Conservation (phyloP, 53 echinoderm and acorn worm genomes). For the Pentamera pediparva region DNA sequence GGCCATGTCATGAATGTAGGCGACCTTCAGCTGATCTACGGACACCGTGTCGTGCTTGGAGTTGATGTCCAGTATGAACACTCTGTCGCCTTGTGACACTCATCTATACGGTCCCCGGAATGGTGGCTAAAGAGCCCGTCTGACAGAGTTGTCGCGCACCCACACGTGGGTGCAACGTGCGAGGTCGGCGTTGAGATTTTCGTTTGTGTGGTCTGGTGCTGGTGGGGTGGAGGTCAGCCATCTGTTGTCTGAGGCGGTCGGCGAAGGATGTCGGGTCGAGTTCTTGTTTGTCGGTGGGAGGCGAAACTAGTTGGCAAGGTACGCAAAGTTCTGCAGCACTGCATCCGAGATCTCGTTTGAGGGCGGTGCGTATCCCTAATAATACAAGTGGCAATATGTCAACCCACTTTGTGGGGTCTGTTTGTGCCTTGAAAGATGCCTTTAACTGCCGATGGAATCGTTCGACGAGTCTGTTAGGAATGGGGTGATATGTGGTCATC, state of each 20-base stretch:
- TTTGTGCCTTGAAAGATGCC: slow-evolving; percentile 28
- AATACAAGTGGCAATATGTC: slow-evolving; percentile 22
- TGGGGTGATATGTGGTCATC: too few species aligned
- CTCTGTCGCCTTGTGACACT: background rate
- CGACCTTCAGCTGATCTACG: slow-evolving; percentile 40
- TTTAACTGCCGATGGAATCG: slow-evolving; percentile 41
- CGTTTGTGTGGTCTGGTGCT: background rate
- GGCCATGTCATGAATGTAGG: slow-evolving; percentile 29
- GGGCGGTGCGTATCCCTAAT: slow-evolving; percentile 8
- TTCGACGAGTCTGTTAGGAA: too few species aligned
- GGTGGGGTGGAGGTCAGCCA: slow-evolving; percentile 1
- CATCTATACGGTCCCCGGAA: slow-evolving; percentile 18
- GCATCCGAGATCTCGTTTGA: slow-evolving; percentile 18
- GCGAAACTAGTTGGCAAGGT: background rate
- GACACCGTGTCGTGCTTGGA: slow-evolving; percentile 20
- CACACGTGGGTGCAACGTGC: too few species aligned
- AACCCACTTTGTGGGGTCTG: background rate
- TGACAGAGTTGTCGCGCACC: slow-evolving; percentile 25
- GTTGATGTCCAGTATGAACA: slow-evolving; percentile 30
- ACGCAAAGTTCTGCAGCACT: slow-evolving; percentile 11
- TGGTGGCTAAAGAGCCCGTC: slow-evolving; percentile 19
- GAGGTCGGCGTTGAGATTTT: background rate
- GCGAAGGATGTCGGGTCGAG: slow-evolving; percentile 16
- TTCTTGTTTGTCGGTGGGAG: background rate
- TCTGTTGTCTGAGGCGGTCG: too few species aligned